Evolutionary conservation across 1,140 invertebrate genomes (phyloP), one percentile per base, ranked within the genome.

Genomic region (Drosophila suzukii): DNA sequence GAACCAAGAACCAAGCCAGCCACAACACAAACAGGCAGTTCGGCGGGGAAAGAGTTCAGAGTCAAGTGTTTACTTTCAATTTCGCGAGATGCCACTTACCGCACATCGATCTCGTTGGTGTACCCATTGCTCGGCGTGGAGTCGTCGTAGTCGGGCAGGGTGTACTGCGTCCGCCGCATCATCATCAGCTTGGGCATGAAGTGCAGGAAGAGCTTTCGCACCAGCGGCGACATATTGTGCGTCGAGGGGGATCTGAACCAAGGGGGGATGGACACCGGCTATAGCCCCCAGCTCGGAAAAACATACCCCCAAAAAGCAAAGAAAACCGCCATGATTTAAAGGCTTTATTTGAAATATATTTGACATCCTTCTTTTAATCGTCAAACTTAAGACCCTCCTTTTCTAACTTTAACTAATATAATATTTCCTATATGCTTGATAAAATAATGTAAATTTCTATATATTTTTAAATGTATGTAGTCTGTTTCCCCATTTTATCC

Each of bases 191-290:
- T 95, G 10, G 97, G 97, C 96, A 98, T 97, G 83, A 97, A 95
- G 81, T 97, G 95, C 8, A 98, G 93, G 93, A 99, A 99, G 58
- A 99, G 93, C 85, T 95, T 95, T 88, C 96, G 95, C 75, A 98
- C 96, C 95, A 96, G 96, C 0, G 97, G 96, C 0, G 97, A 96
- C 97, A 99, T 98, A 75, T 96, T 97, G 93, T 99, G 98, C 0
- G 98, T 99, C 11, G 98, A 97, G 27, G 99, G 98, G 5, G 98
- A 99, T 91, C 97, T 98, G 86, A 56, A 49, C 53, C 47, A 17
- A n/a, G 15, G 56, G 38, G 15, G 54, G 34, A 47, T 77, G 63
- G 58, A 36, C 36, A 68, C 63, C 36, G 11, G 36, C 2, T 67
- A 20, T 38, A 32, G 39, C 55, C 63, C 58, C 11, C 11, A 24